Base-by-base conservation (phyloP, 2,888 invertebrate species). In the Xanthostigma xanthostigma region DNA sequence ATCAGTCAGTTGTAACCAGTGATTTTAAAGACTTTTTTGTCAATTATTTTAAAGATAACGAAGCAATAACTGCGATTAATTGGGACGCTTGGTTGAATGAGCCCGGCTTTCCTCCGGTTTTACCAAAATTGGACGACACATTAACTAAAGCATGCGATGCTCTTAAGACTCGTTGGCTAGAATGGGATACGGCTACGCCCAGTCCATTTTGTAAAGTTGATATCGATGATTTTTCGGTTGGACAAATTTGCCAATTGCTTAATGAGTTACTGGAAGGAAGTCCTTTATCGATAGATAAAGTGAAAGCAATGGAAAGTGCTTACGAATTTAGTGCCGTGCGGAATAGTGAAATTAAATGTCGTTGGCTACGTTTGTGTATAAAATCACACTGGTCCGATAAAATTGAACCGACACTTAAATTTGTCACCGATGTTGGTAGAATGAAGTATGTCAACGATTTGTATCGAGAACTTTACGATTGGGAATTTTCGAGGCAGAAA, bases 381-480 rank as follows among this genome's bases (percentile, higher is more conserved):
- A 80, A 77, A 61, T 81, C 83, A 10, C 74, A 73, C 48, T 83
- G 89, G 73, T 67, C 74, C 33, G 70, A 74, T 0, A 79, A 78
- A 58, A 67, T 94, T 36, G 67, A 73, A 2, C 72, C 76, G 12
- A 82, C 83, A 1, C 69, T 94, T 48, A 64, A 76, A 14, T 93
- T 94, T 71, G 78, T 90, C 9, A 88, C 85, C 55, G 75, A 77
- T 13, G 82, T 88, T 60, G 94, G 94, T 36, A 76, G 95, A 48
- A 88, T 94, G 87, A 95, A 95, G 65, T 95, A 80, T 67, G 83
- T 88, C 2, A 74, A 90, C 36, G 92, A 94, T 3, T 72, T 95
- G 44, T 94, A 91, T 67, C 79, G 87, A 52, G 90, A 89, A 61
- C 70, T 93, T 50, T 86, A 81, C 56, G 73, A 70, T 0, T 93